These are phyloP conservation scores for Sebastes nivosus DNA, from an alignment of 2,797 vertebrate genomes.

Conservation along the genomic window DNA sequence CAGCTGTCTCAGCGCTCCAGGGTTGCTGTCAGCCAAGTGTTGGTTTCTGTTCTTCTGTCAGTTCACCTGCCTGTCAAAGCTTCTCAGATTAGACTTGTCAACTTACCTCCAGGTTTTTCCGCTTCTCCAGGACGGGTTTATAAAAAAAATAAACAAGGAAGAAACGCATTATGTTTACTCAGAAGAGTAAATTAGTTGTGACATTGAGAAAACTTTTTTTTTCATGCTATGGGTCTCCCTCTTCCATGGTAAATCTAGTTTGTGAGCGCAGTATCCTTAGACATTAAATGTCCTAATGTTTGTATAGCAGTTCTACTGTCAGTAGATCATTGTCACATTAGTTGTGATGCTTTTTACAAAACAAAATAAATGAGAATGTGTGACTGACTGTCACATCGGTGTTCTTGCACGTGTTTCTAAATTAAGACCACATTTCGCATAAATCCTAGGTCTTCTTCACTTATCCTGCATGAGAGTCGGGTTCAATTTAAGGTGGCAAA, in stretches of 20 bases:
- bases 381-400: neutral
- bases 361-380: neutral
- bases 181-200: constrained; percentile 55
- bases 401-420: neutral
- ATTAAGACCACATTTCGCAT: neutral
- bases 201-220: constrained; percentile 12
- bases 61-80: constrained; percentile 76
- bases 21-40: constrained; percentile 81
- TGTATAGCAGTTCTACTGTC: neutral
- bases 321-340: constrained; percentile 2
- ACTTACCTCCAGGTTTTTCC: constrained; percentile 73
- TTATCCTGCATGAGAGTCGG: neutral
- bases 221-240: constrained; percentile 18
- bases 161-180: constrained; percentile 47
- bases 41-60: constrained; percentile 80
- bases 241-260: constrained; percentile 13
- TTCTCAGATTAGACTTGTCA: constrained; percentile 76
- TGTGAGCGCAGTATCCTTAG: neutral
- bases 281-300: constrained; percentile 1
- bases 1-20: constrained; percentile 76
- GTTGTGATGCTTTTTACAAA: neutral
- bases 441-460: neutral
- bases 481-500: neutral
- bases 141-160: constrained; percentile 57
- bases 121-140: constrained; percentile 76